A percentile compares a stretch with the other conserved stretches of the same genome.
Conservation (phyloP, 1,140 invertebrate species). For the Heliothis virescens region DNA sequence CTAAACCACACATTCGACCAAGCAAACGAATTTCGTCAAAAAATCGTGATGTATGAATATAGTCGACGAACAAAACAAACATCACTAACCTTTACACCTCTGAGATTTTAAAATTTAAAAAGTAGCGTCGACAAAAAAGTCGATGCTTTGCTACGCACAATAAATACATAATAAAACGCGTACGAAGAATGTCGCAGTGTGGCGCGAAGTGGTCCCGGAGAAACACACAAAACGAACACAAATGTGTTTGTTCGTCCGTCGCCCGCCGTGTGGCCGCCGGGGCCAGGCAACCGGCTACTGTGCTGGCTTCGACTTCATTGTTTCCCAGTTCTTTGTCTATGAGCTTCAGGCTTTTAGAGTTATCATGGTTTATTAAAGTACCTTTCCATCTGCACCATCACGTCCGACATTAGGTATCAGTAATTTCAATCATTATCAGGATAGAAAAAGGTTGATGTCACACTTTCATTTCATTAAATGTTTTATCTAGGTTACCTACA, state of each 20-base stretch:
- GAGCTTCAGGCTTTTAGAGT: neutral
- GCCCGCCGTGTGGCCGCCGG: conserved; percentile 40
- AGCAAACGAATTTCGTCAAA: conserved; percentile 12
- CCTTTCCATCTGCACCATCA: neutral
- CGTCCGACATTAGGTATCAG: no score
- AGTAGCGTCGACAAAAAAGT: conserved; percentile 54
- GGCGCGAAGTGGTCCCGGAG: conserved; percentile 65
- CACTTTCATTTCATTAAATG: no score
- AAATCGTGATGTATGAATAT: conserved; percentile 43
- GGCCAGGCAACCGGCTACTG: conserved; percentile 56
- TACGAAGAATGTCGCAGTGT: conserved; percentile 70
- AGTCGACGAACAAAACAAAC: conserved; percentile 49
- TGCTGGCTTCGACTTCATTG: conserved; percentile 9
- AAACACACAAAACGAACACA: conserved; percentile 56
- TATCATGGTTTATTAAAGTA: neutral
- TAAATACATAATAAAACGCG: conserved; percentile 53
- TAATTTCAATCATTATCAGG: neutral
- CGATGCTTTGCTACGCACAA: conserved; percentile 41
- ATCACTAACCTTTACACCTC: conserved; percentile 58
- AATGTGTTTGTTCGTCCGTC: conserved; percentile 49
- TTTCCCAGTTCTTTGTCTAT: conserved; percentile 14
- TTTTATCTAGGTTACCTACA: no score
- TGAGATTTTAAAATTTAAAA: conserved; percentile 56
- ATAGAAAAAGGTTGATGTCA: neutral
- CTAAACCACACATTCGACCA: conserved; percentile 17